Evolutionary conservation across 2,113 vertebrate genomes (phyloP).

Genomic region (Zosterops japonicus): DNA sequence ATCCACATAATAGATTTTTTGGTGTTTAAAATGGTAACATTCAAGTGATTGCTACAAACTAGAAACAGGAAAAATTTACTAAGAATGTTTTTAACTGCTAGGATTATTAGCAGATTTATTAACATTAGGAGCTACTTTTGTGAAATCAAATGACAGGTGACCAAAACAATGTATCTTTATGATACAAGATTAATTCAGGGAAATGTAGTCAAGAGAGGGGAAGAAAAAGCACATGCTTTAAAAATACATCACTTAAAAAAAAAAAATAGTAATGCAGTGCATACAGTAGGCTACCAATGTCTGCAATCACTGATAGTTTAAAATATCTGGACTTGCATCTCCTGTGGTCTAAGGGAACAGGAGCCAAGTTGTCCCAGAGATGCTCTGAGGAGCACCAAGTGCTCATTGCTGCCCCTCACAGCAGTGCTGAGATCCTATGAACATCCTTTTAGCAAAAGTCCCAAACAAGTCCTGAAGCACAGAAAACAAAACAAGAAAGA

Average conservation of each 20-base stretch:
- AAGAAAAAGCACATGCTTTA: background rate
- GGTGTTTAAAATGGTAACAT: background rate
- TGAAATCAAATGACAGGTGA: background rate
- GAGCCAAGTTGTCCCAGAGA: background rate
- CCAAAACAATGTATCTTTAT: background rate
- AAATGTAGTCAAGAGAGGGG: background rate
- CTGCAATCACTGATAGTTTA: background rate
- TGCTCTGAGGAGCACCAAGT: background rate
- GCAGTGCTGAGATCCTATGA: background rate
- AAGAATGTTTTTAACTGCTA: background rate
- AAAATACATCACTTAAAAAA: background rate
- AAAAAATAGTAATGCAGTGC: background rate
- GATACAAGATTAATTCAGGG: background rate
- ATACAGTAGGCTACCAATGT: background rate
- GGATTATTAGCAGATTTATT: background rate
- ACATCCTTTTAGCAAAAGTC: background rate
- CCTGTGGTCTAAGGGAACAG: background rate
- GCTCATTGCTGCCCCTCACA: background rate
- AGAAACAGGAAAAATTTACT: background rate
- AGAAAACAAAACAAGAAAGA: background rate
- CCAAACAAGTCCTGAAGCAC: background rate
- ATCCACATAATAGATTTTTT: background rate
- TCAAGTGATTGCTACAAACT: background rate
- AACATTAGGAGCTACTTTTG: background rate
- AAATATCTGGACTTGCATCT: background rate